Evolutionary conservation across 2,797 vertebrate species (phyloP).

Genomic region (Lepidocolaptes lacrymiger): DNA sequence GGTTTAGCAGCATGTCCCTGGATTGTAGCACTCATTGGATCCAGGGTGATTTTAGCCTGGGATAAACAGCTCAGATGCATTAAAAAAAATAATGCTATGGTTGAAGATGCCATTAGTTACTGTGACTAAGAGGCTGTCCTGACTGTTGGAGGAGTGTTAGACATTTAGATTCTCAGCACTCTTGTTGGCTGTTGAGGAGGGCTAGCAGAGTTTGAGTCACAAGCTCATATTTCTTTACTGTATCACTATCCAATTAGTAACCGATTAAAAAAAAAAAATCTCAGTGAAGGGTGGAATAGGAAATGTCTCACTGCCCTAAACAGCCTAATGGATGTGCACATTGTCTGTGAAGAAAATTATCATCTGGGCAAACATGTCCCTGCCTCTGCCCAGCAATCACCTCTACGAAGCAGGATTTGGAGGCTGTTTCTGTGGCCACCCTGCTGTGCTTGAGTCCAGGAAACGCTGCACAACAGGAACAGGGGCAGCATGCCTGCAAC

Average conservation of each 20-base stretch:
- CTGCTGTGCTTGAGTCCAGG: not conserved
- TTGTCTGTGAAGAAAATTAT: not conserved
- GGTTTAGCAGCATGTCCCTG: not conserved
- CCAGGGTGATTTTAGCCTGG: not conserved
- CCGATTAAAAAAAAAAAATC: not conserved
- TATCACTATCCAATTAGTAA: not conserved
- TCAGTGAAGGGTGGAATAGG: not conserved
- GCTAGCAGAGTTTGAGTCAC: not conserved
- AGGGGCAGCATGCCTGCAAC: not conserved
- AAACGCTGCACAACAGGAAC: not conserved
- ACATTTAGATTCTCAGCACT: not conserved
- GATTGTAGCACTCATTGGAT: not conserved
- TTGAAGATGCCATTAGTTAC: not conserved
- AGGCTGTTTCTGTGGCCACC: not conserved
- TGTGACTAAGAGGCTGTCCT: not conserved
- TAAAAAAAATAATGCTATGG: not conserved
- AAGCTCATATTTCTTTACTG: not conserved
- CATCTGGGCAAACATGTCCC: not conserved
- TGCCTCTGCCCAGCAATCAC: not conserved
- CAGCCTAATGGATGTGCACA: not conserved
- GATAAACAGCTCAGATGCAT: not conserved
- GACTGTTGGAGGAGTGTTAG: not conserved
- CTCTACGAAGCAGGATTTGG: not conserved
- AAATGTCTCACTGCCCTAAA: not conserved
- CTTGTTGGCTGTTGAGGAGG: not conserved